Base-by-base conservation (phyloP, 2,888 invertebrate species). In the Patella ulyssiponensis region DNA sequence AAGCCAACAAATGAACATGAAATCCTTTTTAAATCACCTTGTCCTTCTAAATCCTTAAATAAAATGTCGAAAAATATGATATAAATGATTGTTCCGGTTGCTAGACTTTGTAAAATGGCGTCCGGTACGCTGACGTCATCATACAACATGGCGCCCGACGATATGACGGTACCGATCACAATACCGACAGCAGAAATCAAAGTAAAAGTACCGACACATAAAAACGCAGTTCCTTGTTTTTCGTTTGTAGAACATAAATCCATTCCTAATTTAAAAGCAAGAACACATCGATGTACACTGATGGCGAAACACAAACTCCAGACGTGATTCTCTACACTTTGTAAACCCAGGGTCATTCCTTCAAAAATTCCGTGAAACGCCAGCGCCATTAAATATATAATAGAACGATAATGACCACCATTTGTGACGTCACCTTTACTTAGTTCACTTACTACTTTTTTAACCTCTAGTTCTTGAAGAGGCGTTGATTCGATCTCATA, bases 331-430 rank as follows among this genome's bases (percentile, higher is more conserved):
- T 88, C 87, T 51, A 84, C 77, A 71, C 86, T 84, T 78, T 88
- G 88, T 15, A 89, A 76, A 15, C 87, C 88, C 7, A 89, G 79
- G 14, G 87, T 84, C 87, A 89, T 87, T n/a, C 88, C 88, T 78
- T 89, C 88, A 76, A 89, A 88, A 9, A 89, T 86, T 12, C 88
- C 88, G 77, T 89, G 88, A 75, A 89, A 88, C 14, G 88, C 87
- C n/a, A 89, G 78, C 9, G 87, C 88, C 64, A 87, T 85, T 53
- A 89, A 83, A 79, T 85, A 87, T 14, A 89, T 81, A 71, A 86
- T 88, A 52, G 87, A 87, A 4, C 87, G 82, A 52, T 87, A 85
- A 75, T 89, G 88, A n/a, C 86, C 86, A 73, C 83, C 82, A 52
- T 86, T 82, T 11, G 80, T 80, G 20, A 84, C 86, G 69, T 86